Evolutionary conservation across 2,113 vertebrate species (phyloP).

Genomic region (Neolamprologus fasciatus): DNA sequence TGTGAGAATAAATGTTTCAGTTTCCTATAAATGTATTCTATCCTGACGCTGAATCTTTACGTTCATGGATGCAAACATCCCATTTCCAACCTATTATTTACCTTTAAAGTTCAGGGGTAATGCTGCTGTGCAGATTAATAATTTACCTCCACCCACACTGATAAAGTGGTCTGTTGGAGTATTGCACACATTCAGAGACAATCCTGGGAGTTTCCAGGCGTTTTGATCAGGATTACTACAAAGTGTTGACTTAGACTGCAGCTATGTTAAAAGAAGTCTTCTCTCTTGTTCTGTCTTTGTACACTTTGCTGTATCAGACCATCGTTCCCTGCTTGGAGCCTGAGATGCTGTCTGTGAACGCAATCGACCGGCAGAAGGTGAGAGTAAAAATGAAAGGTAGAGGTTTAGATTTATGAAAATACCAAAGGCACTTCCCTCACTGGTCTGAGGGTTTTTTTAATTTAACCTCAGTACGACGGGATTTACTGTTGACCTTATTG

Average conservation of each 20-base stretch:
- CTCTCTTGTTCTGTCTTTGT: background rate
- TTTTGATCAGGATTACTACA: background rate
- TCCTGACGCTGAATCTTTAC: background rate
- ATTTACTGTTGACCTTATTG: background rate
- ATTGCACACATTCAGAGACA: background rate
- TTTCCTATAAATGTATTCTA: background rate
- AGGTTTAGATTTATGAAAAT: background rate
- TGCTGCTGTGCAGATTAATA: background rate
- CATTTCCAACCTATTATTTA: rapidly evolving
- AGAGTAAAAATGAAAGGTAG: background rate
- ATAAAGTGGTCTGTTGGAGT: background rate
- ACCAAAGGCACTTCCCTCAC: background rate
- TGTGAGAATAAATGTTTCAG: background rate
- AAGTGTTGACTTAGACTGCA: background rate
- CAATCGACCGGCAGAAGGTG: constrained; percentile 28
- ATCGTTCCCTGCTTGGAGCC: constrained; percentile 3
- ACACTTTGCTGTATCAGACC: background rate
- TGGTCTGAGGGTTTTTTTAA: background rate
- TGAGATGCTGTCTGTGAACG: constrained; percentile 4
- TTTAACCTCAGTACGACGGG: rapidly evolving
- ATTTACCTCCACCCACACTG: constrained; percentile 7
- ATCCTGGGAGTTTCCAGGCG: background rate
- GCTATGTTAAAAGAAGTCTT: background rate
- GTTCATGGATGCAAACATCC: background rate
- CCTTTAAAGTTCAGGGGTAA: background rate